These are phyloP conservation scores for Schrankia costaestrigalis DNA, from an alignment of 2,888 invertebrate species.

Conservation along the genomic window DNA sequence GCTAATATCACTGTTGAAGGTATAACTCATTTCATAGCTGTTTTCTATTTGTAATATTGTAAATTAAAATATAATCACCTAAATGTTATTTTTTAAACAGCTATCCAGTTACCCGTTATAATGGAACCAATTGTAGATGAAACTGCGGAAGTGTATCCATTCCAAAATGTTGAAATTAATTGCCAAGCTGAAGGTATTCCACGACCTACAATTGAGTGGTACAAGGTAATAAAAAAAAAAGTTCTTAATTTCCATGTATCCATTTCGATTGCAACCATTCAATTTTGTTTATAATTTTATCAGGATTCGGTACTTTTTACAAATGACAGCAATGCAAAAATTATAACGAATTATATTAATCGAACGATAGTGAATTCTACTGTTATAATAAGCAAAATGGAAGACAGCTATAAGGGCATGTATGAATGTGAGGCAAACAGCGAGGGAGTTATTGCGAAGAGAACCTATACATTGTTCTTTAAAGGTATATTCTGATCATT, in stretches of 20 bases:
- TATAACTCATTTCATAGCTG: conserved; percentile 21
- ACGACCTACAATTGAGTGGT: conserved; percentile 84
- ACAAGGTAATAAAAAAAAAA: conserved; percentile 80
- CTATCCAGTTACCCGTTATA: conserved; percentile 37
- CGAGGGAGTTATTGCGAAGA: conserved; percentile 16
- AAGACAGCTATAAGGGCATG: conserved; percentile 43
- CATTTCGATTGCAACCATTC: not conserved
- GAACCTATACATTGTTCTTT: conserved; percentile 36
- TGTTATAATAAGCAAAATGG: conserved; percentile 41
- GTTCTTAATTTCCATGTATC: not conserved
- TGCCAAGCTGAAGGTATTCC: conserved; percentile 83
- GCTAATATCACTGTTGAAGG: conserved; percentile 51
- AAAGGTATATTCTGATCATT: conserved; percentile 37
- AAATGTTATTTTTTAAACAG: conserved; percentile 32
- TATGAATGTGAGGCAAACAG: conserved; percentile 52
- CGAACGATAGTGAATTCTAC: conserved; percentile 51
- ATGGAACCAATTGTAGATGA: conserved; percentile 33
- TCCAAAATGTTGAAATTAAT: conserved; percentile 49
- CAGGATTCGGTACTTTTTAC: conserved; percentile 27
- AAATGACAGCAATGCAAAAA: conserved; percentile 34
- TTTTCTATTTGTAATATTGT: not conserved
- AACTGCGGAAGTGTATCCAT: conserved; percentile 38
- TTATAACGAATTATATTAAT: conserved; percentile 34
- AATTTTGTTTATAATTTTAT: not conserved
- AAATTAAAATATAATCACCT: not conserved